Percentiles rank a stretch among this genome's conserved stretches.
phyloP scores from a whole-genome alignment of 1,140 invertebrate species.

The Lepidurus apus region DNA sequence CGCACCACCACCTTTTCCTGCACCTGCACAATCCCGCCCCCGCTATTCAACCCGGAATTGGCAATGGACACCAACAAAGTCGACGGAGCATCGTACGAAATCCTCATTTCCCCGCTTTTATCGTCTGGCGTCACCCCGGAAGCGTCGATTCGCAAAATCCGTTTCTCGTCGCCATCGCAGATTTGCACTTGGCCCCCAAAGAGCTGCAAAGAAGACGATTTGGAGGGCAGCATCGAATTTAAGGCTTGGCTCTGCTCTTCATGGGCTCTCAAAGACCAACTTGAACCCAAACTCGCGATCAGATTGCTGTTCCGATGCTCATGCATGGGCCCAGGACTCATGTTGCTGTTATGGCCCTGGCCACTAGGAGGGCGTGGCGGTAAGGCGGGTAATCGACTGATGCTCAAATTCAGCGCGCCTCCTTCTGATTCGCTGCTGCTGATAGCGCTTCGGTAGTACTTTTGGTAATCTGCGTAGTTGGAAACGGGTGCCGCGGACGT shows the following conservation, averaged over 20 bases:
- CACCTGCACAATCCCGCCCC: constrained; percentile 60
- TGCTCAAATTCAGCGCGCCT: not conserved
- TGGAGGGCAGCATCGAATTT: not conserved
- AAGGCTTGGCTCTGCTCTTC: not conserved
- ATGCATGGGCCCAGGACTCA: not conserved
- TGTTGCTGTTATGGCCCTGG: not conserved
- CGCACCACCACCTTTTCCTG: constrained; percentile 31
- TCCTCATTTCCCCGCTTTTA: constrained; percentile 25
- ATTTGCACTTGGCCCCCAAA: constrained; percentile 74
- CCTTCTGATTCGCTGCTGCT: not conserved
- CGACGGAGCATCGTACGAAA: constrained; percentile 35
- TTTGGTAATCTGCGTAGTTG: not conserved
- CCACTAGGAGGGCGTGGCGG: not conserved
- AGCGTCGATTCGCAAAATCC: constrained; percentile 29
- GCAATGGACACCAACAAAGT: constrained; percentile 53
- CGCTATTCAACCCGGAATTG: constrained; percentile 64
- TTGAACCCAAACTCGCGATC: not conserved
- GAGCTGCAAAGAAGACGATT: constrained; percentile 53
- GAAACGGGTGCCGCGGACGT: not conserved
- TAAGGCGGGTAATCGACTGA: not conserved
- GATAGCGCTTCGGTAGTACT: not conserved
- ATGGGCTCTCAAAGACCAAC: not conserved
- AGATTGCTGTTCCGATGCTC: not conserved
- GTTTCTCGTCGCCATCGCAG: constrained; percentile 41
- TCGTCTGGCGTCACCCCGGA: constrained; percentile 29